phyloP scores from a whole-genome alignment of 2,888 invertebrate genomes.

The Amphipoea oculea region DNA sequence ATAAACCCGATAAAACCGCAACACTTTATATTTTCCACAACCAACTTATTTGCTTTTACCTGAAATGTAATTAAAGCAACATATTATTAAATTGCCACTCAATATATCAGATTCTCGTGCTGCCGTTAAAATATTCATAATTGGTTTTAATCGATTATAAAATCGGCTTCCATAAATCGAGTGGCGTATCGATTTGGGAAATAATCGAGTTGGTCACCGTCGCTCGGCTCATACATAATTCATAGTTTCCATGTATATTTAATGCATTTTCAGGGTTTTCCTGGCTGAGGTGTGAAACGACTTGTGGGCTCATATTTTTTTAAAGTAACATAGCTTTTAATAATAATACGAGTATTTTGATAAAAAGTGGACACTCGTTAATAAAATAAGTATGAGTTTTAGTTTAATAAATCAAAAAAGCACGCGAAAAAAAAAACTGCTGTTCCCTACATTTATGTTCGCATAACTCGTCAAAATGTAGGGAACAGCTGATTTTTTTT shows the following conservation, averaged over 20 bases:
- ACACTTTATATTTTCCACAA: background rate
- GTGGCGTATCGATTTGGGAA: constrained; percentile 58
- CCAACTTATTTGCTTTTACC: background rate
- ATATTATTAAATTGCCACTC: constrained; percentile 25
- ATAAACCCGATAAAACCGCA: background rate
- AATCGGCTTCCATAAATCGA: constrained; percentile 54
- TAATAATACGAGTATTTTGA: background rate
- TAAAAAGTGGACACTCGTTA: background rate
- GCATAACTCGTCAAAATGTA: too few relatives aligned
- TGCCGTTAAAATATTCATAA: constrained; percentile 43
- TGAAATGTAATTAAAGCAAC: constrained; percentile 11
- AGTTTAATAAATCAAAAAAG: background rate
- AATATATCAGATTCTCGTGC: constrained; percentile 21
- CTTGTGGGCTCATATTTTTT: constrained; percentile 12
- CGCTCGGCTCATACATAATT: constrained; percentile 63
- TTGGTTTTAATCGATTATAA: constrained; percentile 54
- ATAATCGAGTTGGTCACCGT: constrained; percentile 41
- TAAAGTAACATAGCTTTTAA: constrained; percentile 2
- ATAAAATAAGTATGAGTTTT: background rate
- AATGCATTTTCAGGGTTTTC: constrained; percentile 55
- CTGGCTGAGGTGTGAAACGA: constrained; percentile 34
- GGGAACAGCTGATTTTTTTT: too few relatives aligned
- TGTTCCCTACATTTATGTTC: too few relatives aligned
- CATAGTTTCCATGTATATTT: constrained; percentile 63
- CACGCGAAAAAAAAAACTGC: too few relatives aligned